Percentiles rank a stretch among this genome's conserved stretches.
Conservation (phyloP, 2,888 invertebrate species). For the Alloplasta piceator region DNA sequence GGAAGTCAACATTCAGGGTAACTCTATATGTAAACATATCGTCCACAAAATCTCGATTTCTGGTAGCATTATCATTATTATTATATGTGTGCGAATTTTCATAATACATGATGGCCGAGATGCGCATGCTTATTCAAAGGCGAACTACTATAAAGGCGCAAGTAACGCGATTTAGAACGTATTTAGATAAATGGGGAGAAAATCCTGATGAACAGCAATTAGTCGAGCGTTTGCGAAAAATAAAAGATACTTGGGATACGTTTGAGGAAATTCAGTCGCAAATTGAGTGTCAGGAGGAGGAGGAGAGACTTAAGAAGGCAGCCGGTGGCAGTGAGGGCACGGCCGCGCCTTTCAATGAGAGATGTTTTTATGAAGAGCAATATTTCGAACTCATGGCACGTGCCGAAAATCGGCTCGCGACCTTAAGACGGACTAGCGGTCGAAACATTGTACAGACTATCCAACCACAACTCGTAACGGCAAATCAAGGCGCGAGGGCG, state of each 20-base stretch:
- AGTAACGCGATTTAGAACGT: constrained; percentile 9
- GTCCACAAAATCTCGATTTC: too few relatives aligned
- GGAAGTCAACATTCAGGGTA: too few relatives aligned
- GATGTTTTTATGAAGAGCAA: neutral
- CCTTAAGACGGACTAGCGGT: neutral
- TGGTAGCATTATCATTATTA: too few relatives aligned
- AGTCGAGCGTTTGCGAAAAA: constrained; percentile 18
- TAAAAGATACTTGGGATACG: constrained; percentile 4
- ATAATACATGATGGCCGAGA: neutral
- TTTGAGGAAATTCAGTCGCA: constrained; percentile 5
- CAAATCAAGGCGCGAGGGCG: neutral
- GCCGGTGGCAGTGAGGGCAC: neutral
- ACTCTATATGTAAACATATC: too few relatives aligned
- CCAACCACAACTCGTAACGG: neutral
- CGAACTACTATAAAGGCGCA: constrained; percentile 15
- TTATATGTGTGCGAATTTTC: too few relatives aligned
- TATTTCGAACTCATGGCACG: constrained; percentile 14
- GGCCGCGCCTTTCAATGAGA: too few relatives aligned
- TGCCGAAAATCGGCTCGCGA: constrained; percentile 2
- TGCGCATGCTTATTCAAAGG: neutral
- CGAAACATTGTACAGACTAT: neutral
- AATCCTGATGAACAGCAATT: constrained; percentile 18
- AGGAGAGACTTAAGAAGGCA: neutral
- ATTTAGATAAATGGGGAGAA: constrained; percentile 11
- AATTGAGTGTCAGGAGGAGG: too few relatives aligned